phyloP scores from a whole-genome alignment of 2,113 vertebrate genomes.

The Peucedramus taeniatus region DNA sequence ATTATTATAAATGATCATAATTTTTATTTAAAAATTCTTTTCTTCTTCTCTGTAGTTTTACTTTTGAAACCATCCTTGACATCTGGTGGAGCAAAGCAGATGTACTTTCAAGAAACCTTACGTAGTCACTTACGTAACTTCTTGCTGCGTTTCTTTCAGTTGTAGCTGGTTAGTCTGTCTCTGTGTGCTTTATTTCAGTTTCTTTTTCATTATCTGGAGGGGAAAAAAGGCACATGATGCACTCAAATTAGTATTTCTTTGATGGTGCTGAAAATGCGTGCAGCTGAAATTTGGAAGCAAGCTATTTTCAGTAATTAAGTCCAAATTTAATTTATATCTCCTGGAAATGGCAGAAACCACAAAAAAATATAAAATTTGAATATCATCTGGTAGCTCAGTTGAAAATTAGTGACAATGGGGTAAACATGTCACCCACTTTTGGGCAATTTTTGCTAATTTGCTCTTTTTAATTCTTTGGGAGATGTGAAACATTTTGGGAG shows the following conservation, averaged over 20 bases:
- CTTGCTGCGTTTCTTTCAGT: background rate
- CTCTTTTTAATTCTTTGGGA: background rate
- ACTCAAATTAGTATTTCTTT: background rate
- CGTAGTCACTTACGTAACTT: background rate
- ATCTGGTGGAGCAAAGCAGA: background rate
- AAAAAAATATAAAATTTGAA: background rate
- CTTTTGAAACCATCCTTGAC: background rate
- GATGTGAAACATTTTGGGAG: background rate
- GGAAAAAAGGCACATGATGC: background rate
- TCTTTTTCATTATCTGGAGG: background rate
- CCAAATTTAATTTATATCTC: background rate
- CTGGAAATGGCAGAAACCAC: background rate
- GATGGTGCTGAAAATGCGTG: background rate
- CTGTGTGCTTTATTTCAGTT: background rate
- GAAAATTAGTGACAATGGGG: background rate
- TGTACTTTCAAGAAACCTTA: background rate
- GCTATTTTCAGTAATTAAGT: background rate
- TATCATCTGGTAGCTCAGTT: background rate
- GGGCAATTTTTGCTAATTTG: background rate
- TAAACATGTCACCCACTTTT: background rate
- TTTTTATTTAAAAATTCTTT: background rate
- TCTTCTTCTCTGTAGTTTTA: background rate
- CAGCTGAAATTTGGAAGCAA: background rate
- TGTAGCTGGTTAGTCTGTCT: background rate
- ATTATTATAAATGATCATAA: too few species aligned